Percentiles rank a stretch among this genome's conserved stretches.
These are phyloP conservation scores for Drosophila orosa DNA, from an alignment of 1,140 invertebrate species.

Conservation along the genomic window DNA sequence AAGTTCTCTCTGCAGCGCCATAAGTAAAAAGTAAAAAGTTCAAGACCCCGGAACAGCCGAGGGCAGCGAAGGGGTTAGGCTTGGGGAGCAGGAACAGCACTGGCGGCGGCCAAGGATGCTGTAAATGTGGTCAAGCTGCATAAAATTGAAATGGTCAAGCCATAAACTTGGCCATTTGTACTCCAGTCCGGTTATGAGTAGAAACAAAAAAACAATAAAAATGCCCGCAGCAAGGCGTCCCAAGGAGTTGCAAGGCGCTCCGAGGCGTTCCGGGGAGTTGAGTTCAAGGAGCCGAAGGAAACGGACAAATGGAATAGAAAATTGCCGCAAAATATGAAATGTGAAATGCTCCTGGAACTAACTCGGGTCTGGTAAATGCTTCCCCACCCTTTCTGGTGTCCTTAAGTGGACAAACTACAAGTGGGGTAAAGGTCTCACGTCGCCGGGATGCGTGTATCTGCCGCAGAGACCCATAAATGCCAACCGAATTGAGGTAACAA, in stretches of 20 bases:
- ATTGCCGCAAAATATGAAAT: constrained; percentile 56
- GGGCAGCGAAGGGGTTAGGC: neutral
- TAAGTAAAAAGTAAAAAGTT: constrained; percentile 47
- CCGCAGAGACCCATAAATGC: constrained; percentile 24
- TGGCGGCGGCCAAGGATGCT: constrained; percentile 27
- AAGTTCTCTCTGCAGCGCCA: neutral
- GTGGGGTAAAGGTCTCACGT: constrained; percentile 28
- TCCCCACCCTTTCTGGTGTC: neutral
- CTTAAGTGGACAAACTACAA: constrained; percentile 51
- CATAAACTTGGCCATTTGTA: constrained; percentile 80
- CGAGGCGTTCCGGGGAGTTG: neutral
- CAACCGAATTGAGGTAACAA: constrained; percentile 46
- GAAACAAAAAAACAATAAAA: constrained; percentile 53
- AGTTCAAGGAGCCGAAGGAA: constrained; percentile 24
- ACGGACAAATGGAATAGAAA: constrained; percentile 57
- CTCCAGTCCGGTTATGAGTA: constrained; percentile 58
- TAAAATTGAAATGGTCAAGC: constrained; percentile 77
- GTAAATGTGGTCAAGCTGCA: constrained; percentile 77
- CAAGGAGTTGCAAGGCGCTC: constrained; percentile 1
- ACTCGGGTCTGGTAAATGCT: constrained; percentile 4
- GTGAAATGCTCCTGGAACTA: constrained; percentile 25
- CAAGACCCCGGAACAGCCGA: constrained; percentile 45
- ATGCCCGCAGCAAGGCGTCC: constrained; percentile 16
- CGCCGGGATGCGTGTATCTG: constrained; percentile 32
- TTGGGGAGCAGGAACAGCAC: neutral